A percentile compares a stretch with the other conserved stretches of the same genome.
Conservation (phyloP, 2,113 vertebrate species). For the Gopherus flavomarginatus region DNA sequence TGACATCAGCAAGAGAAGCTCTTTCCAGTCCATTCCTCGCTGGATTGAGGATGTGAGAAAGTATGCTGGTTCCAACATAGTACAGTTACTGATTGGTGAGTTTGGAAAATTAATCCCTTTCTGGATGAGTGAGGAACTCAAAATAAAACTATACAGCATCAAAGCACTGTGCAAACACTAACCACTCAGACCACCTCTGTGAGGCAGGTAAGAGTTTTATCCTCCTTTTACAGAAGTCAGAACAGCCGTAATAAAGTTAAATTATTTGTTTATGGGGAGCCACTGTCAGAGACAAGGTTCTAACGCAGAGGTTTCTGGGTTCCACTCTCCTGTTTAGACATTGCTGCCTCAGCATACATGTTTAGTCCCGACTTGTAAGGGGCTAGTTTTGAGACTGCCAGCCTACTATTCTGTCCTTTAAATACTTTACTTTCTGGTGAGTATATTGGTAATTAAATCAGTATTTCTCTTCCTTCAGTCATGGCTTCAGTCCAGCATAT, state of each 20-base stretch:
- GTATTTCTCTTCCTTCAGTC: not conserved
- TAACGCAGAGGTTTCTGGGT: not conserved
- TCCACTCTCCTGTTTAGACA: not conserved
- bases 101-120: not conserved
- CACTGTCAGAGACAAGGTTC: not conserved
- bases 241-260: accelerated
- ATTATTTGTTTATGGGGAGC: not conserved
- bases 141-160: not conserved
- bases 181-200: accelerated
- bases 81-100: constrained; percentile 89
- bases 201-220: accelerated
- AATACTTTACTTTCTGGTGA: not conserved
- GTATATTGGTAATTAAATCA: not conserved
- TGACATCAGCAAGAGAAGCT: constrained; percentile 86
- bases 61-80: constrained; percentile 87
- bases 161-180: not conserved
- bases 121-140: not conserved
- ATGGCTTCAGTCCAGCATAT: not conserved
- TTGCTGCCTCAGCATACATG: not conserved
- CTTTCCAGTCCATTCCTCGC: constrained; percentile 87
- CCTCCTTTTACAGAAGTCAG: not conserved
- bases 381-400: not conserved
- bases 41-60: constrained; percentile 92
- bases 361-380: not conserved
- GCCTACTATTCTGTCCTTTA: not conserved